Conservation (phyloP, 2,797 vertebrate species). For the Euthynnus affinis region DNA sequence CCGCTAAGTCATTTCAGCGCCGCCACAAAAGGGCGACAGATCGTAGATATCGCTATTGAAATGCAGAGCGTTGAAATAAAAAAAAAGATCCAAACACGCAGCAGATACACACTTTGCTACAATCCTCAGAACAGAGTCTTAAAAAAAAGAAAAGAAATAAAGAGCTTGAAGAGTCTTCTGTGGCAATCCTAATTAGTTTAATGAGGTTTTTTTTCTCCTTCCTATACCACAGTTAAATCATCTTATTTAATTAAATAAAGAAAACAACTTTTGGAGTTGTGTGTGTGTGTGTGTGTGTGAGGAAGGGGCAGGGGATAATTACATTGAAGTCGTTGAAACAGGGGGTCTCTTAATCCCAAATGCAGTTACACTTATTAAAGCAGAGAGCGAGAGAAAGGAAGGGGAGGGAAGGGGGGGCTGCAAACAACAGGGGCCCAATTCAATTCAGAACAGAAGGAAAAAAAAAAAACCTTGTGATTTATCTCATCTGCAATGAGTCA, state of each 20-base stretch:
- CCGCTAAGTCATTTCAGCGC: conserved; percentile 53
- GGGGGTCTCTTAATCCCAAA: conserved; percentile 74
- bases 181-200: conserved; percentile 73
- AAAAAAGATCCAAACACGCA: conserved; percentile 65
- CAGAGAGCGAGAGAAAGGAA: conserved; percentile 11
- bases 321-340: conserved; percentile 62
- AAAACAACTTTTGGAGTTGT: conserved; percentile 63
- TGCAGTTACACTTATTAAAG: conserved; percentile 74
- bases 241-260: conserved; percentile 77
- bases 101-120: conserved; percentile 47
- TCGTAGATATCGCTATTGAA: conserved; percentile 60
- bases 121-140: conserved; percentile 25
- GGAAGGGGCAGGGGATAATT: conserved; percentile 60
- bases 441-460: conserved; percentile 30
- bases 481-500: conserved; percentile 47
- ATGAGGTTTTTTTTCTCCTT: conserved; percentile 53
- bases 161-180: conserved; percentile 54
- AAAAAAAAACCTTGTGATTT: conserved; percentile 43
- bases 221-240: conserved; percentile 58
- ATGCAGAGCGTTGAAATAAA: conserved; percentile 59
- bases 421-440: conserved; percentile 58
- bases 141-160: not conserved
- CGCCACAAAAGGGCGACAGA: conserved; percentile 56
- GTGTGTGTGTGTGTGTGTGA: conserved; percentile 8
- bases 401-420: conserved; percentile 2